Conservation (phyloP, 2,113 vertebrate species). For the Forbesichthys papilliferus region DNA sequence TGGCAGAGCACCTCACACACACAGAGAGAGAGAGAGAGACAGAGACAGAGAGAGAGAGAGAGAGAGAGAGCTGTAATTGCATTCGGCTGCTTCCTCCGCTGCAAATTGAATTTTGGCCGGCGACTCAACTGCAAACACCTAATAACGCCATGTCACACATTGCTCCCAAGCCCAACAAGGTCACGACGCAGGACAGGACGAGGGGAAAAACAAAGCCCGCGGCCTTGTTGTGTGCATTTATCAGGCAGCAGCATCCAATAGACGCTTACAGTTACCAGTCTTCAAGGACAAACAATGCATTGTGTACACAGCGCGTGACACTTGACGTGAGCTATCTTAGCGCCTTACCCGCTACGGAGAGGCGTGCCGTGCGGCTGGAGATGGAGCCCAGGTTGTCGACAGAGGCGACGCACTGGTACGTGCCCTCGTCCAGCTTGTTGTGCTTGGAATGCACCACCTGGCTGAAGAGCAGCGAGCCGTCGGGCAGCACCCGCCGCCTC, state of each 20-base stretch:
- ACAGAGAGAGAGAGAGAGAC: neutral
- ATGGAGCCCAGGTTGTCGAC: conserved; percentile 93
- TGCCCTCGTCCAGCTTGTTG: conserved; percentile 94
- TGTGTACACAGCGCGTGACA: neutral
- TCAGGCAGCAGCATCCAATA: conserved; percentile 17
- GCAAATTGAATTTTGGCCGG: conserved; percentile 71
- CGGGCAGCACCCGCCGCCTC: conserved; percentile 84
- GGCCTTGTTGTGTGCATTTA: conserved; percentile 45
- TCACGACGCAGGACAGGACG: conserved; percentile 51
- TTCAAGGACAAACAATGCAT: conserved; percentile 32
- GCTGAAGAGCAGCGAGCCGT: conserved; percentile 88
- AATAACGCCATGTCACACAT: conserved; percentile 64
- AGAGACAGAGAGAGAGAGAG: conserved; percentile 12
- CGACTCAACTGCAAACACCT: conserved; percentile 66
- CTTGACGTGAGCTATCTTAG: neutral
- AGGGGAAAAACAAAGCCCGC: conserved; percentile 22
- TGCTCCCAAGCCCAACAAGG: conserved; percentile 61
- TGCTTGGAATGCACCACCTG: conserved; percentile 95
- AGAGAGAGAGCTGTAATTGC: conserved; percentile 34
- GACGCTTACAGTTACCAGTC: conserved; percentile 1
- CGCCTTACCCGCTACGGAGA: conserved; percentile 86
- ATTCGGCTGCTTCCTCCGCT: conserved; percentile 45
- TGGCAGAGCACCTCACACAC: conserved; percentile 31
- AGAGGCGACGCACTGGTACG: conserved; percentile 94
- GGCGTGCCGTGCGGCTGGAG: conserved; percentile 88